phyloP scores from a whole-genome alignment of 2,797 vertebrate genomes.

The Pitangus sulphuratus region DNA sequence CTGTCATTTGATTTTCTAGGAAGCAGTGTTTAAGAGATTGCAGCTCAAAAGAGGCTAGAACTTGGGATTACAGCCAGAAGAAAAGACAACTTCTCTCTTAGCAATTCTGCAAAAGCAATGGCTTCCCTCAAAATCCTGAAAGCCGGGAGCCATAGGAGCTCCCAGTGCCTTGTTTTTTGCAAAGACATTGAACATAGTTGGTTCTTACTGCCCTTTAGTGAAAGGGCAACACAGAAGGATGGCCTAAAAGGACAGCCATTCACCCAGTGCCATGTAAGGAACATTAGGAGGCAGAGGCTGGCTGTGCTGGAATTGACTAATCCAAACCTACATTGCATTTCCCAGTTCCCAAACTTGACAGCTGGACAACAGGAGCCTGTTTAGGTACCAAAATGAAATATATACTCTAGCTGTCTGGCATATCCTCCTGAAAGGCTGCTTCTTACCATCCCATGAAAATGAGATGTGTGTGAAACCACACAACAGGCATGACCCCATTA shows the following conservation, averaged over 20 bases:
- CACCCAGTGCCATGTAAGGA: background rate
- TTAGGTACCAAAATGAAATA: background rate
- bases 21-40: background rate
- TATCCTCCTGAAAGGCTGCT: background rate
- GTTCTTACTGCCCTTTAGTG: background rate
- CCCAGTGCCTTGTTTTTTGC: background rate
- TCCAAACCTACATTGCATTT: background rate
- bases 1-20: background rate
- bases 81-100: slow-evolving; percentile 1
- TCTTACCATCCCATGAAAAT: background rate
- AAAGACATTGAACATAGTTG: background rate
- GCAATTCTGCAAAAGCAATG: slow-evolving; percentile 6
- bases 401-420: background rate
- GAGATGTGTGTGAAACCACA: background rate
- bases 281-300: background rate
- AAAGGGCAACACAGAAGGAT: background rate
- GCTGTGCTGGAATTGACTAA: background rate
- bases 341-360: background rate
- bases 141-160: background rate
- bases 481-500: background rate
- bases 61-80: background rate
- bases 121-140: background rate
- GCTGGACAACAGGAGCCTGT: background rate
- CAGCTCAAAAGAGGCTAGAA: background rate
- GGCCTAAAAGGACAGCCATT: background rate